These are phyloP conservation scores for Delphinapterus leucas DNA, from an alignment of 2,113 vertebrate species.

Conservation along the genomic window DNA sequence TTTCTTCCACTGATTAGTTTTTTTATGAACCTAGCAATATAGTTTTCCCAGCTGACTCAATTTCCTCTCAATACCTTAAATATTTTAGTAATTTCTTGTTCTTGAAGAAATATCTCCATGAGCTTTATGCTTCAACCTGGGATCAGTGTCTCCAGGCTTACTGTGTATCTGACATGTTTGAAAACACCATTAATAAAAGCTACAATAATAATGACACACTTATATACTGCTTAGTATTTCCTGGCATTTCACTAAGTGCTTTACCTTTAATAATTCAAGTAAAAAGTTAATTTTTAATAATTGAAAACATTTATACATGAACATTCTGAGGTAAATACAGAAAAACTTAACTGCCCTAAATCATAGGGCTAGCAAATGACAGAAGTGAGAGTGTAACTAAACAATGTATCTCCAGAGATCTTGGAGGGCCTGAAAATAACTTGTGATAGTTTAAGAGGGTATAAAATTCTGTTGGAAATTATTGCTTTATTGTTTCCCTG, in stretches of 20 bases:
- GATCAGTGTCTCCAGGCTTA: not conserved
- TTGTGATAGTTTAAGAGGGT: not conserved
- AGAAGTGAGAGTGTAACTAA: not conserved
- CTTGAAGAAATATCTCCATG: not conserved
- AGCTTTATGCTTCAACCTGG: not conserved
- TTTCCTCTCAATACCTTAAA: not conserved
- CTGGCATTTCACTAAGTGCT: not conserved
- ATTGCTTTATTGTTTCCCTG: not conserved
- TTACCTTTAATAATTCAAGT: not conserved
- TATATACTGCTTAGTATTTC: not conserved
- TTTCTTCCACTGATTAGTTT: not conserved
- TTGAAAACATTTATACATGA: not conserved
- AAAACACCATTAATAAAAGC: not conserved
- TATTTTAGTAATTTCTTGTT: not conserved
- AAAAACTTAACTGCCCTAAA: not conserved
- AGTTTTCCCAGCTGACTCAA: not conserved
- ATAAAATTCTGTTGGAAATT: not conserved
- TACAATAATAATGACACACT: not conserved
- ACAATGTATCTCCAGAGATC: not conserved
- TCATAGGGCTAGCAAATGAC: not conserved
- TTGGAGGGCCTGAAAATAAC: not conserved
- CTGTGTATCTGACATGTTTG: not conserved
- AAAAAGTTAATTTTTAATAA: not conserved
- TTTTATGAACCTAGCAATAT: not conserved
- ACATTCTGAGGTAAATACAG: not conserved